Conservation (phyloP, 2,113 vertebrate genomes). For the Thinocorus orbignyianus region DNA sequence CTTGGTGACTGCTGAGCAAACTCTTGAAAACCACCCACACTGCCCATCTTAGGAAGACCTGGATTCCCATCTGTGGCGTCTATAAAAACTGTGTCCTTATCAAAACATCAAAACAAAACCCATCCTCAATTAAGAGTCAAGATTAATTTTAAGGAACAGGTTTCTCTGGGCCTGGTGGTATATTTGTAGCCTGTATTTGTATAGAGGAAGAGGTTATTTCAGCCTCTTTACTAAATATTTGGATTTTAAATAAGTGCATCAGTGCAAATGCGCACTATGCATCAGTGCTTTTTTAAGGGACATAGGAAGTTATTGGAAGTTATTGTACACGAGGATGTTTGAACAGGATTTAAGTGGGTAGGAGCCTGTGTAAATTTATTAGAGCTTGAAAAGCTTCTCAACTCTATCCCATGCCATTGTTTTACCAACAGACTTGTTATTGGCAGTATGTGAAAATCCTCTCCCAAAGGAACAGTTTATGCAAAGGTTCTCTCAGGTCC, state of each 20-base stretch:
- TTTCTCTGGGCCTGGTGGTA: not conserved
- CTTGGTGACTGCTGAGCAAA: not conserved
- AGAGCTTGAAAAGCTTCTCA: not conserved
- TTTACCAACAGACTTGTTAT: not conserved
- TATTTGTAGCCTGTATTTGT: not conserved
- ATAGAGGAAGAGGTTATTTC: not conserved
- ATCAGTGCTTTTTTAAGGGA: not conserved
- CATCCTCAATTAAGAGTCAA: not conserved
- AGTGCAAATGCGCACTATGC: not conserved
- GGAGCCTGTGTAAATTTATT: not conserved
- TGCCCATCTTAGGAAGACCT: not conserved
- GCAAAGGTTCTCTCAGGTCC: not conserved
- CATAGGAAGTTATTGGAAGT: not conserved
- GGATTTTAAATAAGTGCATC: not conserved
- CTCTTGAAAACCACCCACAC: not conserved
- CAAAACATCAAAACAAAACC: not conserved
- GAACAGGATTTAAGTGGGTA: not conserved
- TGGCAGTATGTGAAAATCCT: not conserved
- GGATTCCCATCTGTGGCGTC: not conserved
- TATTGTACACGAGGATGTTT: not conserved
- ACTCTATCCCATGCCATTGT: not conserved
- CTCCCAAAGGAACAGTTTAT: not conserved
- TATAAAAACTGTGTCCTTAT: not conserved
- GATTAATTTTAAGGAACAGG: not conserved
- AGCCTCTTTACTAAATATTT: conserved; percentile 39